Percentiles rank a stretch among this genome's conserved stretches.
phyloP scores from a whole-genome alignment of 2,113 vertebrate species.

The Columba janthina region DNA sequence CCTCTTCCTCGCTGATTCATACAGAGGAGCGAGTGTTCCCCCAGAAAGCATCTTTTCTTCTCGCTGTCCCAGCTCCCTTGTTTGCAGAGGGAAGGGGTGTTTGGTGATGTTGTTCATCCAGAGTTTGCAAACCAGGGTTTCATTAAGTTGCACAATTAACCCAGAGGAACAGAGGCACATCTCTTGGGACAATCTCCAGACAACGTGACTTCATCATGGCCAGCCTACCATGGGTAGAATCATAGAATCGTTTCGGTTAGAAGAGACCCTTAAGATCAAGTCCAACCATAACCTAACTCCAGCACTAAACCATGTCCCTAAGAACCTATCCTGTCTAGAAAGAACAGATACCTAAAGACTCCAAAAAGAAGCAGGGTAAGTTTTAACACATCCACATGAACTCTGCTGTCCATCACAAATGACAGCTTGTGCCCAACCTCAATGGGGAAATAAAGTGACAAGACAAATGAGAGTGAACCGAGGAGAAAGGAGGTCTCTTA shows the following conservation, averaged over 20 bases:
- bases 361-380: neutral
- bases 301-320: too few relatives aligned
- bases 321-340: rapidly evolving
- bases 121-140: neutral
- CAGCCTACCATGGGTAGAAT: neutral
- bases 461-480: neutral
- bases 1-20: neutral
- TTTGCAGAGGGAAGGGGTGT: rapidly evolving
- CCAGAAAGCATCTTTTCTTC: neutral
- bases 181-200: neutral
- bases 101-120: neutral
- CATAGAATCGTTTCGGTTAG: too few relatives aligned
- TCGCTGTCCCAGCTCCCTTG: neutral
- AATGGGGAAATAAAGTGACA: neutral
- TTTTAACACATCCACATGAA: neutral
- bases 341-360: neutral
- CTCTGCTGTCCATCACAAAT: neutral
- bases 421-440: neutral
- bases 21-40: neutral
- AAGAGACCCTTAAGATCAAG: too few relatives aligned
- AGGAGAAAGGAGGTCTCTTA: neutral
- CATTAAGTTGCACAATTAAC: neutral
- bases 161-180: neutral
- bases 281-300: neutral
- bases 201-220: neutral